Evolutionary conservation across 64 coral and sea anemone genomes (phyloP).

Genomic region (Stylophora pistillata): DNA sequence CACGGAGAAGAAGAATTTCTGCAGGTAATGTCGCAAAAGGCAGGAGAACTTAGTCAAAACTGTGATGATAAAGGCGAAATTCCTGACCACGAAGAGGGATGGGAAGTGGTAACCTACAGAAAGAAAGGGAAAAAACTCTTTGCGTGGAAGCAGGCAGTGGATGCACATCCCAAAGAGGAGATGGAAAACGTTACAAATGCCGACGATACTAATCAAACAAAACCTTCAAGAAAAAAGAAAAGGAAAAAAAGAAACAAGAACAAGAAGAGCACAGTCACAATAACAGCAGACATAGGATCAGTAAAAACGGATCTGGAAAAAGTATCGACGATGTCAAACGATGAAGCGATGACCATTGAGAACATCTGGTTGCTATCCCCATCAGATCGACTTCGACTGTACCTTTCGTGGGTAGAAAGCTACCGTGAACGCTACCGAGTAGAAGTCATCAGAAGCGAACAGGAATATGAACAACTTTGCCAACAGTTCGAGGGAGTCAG

Average conservation of each 20-base stretch:
- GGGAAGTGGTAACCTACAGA: background rate
- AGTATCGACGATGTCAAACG: constrained; percentile 9
- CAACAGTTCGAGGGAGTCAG: background rate
- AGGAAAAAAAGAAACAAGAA: constrained; percentile 4
- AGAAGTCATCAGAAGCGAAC: constrained; percentile 27
- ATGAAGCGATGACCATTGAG: background rate
- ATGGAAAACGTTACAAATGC: constrained; percentile 18
- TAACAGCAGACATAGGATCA: background rate
- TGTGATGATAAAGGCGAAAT: background rate
- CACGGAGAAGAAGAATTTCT: background rate
- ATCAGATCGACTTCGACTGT: constrained; percentile 13
- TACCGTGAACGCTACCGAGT: constrained; percentile 24
- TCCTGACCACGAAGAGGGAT: constrained; percentile 26
- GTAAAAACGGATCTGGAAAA: background rate
- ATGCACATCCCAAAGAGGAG: constrained; percentile 34
- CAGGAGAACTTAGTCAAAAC: background rate
- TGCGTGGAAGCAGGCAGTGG: background rate
- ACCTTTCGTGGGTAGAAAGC: constrained; percentile 17
- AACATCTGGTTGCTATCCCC: constrained; percentile 42
- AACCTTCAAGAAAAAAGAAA: constrained; percentile 35
- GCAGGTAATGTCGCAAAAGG: background rate
- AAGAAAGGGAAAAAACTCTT: constrained; percentile 28
- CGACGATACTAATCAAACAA: background rate
- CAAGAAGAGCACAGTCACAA: background rate
- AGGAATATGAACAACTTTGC: constrained; percentile 38